phyloP scores from a whole-genome alignment of 2,888 invertebrate species.

The Oxytorus armatus region DNA sequence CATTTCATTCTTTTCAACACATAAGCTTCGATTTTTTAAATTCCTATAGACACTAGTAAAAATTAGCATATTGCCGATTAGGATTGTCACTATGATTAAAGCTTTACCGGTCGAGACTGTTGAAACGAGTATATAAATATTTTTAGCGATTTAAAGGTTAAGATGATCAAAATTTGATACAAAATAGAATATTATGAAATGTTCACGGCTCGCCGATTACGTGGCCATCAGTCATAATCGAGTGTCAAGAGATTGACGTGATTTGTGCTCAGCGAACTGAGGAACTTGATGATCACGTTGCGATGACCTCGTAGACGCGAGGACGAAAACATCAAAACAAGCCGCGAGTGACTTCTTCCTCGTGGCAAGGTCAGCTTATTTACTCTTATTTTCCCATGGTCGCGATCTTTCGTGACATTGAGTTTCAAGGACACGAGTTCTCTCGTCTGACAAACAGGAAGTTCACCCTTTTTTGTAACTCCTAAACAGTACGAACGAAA shows the following conservation, averaged over 20 bases:
- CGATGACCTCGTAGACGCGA: constrained; percentile 23
- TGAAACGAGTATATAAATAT: not conserved
- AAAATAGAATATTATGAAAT: constrained; percentile 7
- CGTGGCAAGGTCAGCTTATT: constrained; percentile 9
- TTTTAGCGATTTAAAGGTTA: constrained; percentile 21
- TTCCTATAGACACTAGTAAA: too few species aligned
- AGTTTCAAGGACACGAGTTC: not conserved
- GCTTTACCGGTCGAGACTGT: too few species aligned
- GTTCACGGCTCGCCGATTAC: constrained; percentile 33
- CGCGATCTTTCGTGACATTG: not conserved
- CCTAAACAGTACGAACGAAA: too few species aligned
- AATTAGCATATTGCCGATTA: too few species aligned
- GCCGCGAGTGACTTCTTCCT: constrained; percentile 11
- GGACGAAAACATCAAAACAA: not conserved
- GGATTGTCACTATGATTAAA: too few species aligned
- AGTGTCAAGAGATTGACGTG: constrained; percentile 24
- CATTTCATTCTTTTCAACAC: too few species aligned
- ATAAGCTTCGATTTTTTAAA: too few species aligned
- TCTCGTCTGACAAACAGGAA: not conserved
- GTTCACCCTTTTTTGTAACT: too few species aligned
- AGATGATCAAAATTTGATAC: not conserved
- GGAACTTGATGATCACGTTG: constrained; percentile 21
- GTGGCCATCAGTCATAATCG: constrained; percentile 47
- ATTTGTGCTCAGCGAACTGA: constrained; percentile 40
- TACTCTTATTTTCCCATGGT: not conserved